Base-by-base conservation (phyloP, 2,888 invertebrate genomes). In the Chymomyza fuscimana region DNA sequence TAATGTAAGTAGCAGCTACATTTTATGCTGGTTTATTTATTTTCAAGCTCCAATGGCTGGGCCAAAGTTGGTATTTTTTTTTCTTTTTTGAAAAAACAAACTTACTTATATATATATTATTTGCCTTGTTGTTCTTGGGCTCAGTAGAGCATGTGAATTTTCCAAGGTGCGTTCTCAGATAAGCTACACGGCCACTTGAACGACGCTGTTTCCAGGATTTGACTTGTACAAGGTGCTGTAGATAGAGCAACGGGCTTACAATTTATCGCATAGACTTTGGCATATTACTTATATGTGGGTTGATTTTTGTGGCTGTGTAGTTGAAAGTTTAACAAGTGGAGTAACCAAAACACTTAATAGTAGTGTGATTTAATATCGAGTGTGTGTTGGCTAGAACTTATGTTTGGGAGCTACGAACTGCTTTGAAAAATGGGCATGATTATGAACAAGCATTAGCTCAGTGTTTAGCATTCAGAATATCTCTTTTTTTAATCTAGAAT, bases 1-100 rank as follows among this genome's bases (percentile, higher is more conserved):
- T 81, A 80, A 86, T 77, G 86, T 82, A 72, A 82, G 77, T 75
- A 82, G 61, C 70, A 74, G 63, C 70, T 63, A 61, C 63, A 71
- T 62, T 65, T 74, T 73, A 67, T 65, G 58, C 32, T 59, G 40
- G 63, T 25, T 61, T 36, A 54, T 36, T 19, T 29, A 52, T 63
- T 32, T 56, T 25, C 40, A 46, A 46, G 40, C 40, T 46, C 40
- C 40, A 46, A 46, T 46, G 40, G 40, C 2, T 46, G 10, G 40
- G 40, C 40, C 40, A 46, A 46, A 46, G 40, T 46, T 32, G 0
- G 1, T 6, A 2, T 2, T 32, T 32, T 32, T 32, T 32, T 32
- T 32, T 5, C 7, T 32, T 32, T 32, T 5, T 32, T 3, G 22
- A 22, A 22, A 32, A 32, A 32, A 32, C 32, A 32, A 32, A 32